Percentiles rank a stretch among this genome's conserved stretches.
phyloP scores from a whole-genome alignment of 2,113 vertebrate species.

The Circaetus cinerascens region DNA sequence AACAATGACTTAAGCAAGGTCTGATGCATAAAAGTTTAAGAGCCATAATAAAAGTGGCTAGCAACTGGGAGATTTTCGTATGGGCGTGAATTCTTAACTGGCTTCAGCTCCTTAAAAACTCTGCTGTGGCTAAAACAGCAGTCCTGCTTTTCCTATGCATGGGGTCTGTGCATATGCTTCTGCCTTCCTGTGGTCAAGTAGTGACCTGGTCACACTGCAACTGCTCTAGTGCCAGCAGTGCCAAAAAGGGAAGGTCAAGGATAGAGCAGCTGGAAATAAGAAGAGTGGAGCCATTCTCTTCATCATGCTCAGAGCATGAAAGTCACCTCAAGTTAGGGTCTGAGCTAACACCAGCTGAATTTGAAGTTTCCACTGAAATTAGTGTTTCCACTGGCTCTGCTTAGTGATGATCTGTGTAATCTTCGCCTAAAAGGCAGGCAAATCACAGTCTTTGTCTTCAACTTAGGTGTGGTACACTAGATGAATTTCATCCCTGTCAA shows the following conservation, averaged over 20 bases:
- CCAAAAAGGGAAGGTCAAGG: not conserved
- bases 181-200: not conserved
- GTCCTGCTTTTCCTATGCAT: rapidly evolving
- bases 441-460: not conserved
- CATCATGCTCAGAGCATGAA: not conserved
- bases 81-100: not conserved
- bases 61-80: not conserved
- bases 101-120: not conserved
- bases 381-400: not conserved
- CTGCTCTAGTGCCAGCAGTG: not conserved
- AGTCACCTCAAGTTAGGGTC: not conserved
- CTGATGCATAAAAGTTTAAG: not conserved
- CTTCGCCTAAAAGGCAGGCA: not conserved
- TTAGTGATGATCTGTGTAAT: not conserved
- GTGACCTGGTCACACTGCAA: not conserved
- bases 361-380: not conserved
- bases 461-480: not conserved
- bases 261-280: not conserved
- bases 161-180: not conserved
- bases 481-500: not conserved
- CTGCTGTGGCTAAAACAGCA: not conserved
- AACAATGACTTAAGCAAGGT: not conserved
- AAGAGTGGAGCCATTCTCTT: not conserved
- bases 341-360: not conserved
- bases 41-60: not conserved